Base-by-base conservation (phyloP, 2,797 vertebrate species). In the Malurus splendens region DNA sequence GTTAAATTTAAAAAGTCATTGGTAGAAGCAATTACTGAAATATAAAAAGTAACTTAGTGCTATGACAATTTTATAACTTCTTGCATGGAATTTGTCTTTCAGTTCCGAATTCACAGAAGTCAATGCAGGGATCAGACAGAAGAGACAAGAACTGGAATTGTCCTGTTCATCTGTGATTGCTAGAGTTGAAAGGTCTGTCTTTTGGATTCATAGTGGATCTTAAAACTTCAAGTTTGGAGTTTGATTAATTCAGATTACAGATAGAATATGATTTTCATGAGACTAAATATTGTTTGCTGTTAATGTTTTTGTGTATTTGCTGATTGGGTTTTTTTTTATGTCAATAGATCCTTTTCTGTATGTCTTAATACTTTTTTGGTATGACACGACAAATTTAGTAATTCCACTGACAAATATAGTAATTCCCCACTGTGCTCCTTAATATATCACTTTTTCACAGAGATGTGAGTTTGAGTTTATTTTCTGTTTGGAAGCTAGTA, bases 101-200 rank as follows among this genome's bases (percentile, higher is more conserved):
- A 99, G 98, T 94, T 93, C 96, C 94, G 98, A 98, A 96, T 81
- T 97, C 90, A 93, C 87, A 77, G 98, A 98, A 94, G 96, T 98
- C 51, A 93, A 95, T 73, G 81, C 94, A 24, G 87, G 76, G 23
- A 95, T 94, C 60, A 96, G 95, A 38, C 97, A 97, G 67, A 98
- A 98, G 93, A 97, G 96, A 85, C 98, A 97, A 93, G 97, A 98
- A 94, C 90, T 98, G 66, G 98, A 97, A 82, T 96, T 97, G 89
- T 97, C 97, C 10, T 98, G 98, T 98, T 96, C 98, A 33, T 96
- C 97, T 94, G 82, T 96, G 73, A 93, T 97, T 78, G 96, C 97
- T 77, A 93, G 97, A 93, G 79, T 83, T 92, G 94, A 95, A 96
- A 98, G 98, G 99, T 99, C 96, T 51, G 76, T 66, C 19, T 39